phyloP scores from a whole-genome alignment of 2,797 vertebrate genomes.

The Xerus rutilus region DNA sequence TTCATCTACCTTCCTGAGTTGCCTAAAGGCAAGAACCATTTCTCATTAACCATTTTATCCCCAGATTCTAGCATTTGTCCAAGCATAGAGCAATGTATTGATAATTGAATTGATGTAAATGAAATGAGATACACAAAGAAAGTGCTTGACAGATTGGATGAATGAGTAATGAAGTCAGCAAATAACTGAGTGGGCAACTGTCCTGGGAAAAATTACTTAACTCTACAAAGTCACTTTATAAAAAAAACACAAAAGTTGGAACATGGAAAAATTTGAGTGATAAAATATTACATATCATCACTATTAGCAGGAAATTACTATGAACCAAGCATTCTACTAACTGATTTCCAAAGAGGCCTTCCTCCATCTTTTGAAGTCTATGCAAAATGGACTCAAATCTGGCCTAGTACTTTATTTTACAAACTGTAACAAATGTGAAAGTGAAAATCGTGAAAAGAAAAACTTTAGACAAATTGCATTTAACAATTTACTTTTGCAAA shows the following conservation, averaged over 20 bases:
- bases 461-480: background rate
- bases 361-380: background rate
- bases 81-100: background rate
- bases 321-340: background rate
- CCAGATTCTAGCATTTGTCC: background rate
- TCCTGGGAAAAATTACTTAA: background rate
- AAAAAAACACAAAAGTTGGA: conserved; percentile 13
- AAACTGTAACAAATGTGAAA: background rate
- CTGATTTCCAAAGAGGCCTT: background rate
- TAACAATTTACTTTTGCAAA: background rate
- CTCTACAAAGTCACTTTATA: background rate
- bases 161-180: background rate
- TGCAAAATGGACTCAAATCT: background rate
- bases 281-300: background rate
- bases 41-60: conserved; percentile 20
- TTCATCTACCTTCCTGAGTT: background rate
- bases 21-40: conserved; percentile 5
- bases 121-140: background rate
- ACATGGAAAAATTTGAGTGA: background rate
- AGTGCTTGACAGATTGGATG: background rate
- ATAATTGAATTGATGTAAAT: background rate
- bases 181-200: background rate
- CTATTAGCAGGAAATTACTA: conserved; percentile 1
- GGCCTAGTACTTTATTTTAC: background rate
- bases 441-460: background rate